Conservation (phyloP, 35 echinoderm and acorn worm species). For the Chiridota heheva region DNA sequence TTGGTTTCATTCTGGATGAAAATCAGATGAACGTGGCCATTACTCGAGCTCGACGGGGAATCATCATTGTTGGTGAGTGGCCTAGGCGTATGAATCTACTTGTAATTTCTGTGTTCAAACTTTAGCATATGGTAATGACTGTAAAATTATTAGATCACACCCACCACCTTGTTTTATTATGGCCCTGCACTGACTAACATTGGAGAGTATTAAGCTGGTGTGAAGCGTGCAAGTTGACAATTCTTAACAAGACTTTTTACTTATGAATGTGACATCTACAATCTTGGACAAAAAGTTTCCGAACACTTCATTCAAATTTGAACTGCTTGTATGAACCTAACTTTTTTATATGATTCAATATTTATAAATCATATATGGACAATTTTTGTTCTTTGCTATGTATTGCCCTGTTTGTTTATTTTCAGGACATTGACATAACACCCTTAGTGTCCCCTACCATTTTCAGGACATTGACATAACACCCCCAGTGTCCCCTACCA, state of each 20-base stretch:
- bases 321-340: no score
- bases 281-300: no score
- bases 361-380: no score
- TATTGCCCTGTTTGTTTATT: no score
- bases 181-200: background rate
- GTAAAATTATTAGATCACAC: background rate
- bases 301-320: no score
- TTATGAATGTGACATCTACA: background rate
- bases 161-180: background rate
- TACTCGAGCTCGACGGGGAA: slow-evolving; percentile 72
- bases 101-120: background rate
- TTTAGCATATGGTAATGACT: background rate
- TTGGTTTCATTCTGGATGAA: slow-evolving; percentile 95
- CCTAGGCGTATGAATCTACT: background rate
- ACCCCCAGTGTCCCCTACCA: no score
- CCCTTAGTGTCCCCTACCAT: no score
- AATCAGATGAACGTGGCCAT: slow-evolving; percentile 98
- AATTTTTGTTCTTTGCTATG: no score
- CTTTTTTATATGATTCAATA: no score
- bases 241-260: background rate
- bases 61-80: slow-evolving; percentile 94
- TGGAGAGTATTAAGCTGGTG: background rate
- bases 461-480: no score
- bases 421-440: no score
- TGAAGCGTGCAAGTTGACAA: background rate